These are phyloP conservation scores for Pterocles burchelli DNA, from an alignment of 2,113 vertebrate genomes.

Conservation along the genomic window DNA sequence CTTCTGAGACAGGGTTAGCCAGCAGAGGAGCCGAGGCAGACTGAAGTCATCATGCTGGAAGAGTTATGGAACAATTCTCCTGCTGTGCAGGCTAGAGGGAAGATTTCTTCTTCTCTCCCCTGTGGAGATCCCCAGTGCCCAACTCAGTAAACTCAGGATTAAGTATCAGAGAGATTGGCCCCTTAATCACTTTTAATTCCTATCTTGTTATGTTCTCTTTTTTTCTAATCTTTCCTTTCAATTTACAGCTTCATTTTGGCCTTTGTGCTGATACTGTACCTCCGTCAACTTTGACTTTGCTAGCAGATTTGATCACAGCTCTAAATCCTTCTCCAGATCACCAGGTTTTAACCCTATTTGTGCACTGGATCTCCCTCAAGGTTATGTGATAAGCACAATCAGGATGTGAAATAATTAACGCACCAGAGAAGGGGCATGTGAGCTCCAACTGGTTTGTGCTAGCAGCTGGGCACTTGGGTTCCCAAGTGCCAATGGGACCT, in stretches of 20 bases:
- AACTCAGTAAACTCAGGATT: slow-evolving; percentile 33
- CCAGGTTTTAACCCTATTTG: slow-evolving; percentile 30
- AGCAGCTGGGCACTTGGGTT: background rate
- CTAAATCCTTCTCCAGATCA: slow-evolving; percentile 44
- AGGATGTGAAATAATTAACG: background rate
- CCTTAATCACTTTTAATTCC: slow-evolving; percentile 58
- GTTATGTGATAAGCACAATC: background rate
- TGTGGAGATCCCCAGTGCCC: background rate
- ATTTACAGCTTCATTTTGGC: slow-evolving; percentile 38
- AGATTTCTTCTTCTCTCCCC: slow-evolving; percentile 41
- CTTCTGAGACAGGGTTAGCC: background rate
- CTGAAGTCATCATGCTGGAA: slow-evolving; percentile 46
- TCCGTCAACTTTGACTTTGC: background rate
- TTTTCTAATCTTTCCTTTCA: slow-evolving; percentile 20
- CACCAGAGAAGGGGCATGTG: background rate
- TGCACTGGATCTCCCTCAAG: background rate
- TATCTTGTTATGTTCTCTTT: slow-evolving; percentile 27
- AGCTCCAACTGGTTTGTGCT: background rate
- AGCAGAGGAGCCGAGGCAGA: background rate
- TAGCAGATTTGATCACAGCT: slow-evolving; percentile 23
- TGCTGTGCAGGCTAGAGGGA: slow-evolving; percentile 49
- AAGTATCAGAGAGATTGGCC: slow-evolving; percentile 10
- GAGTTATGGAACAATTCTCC: slow-evolving; percentile 15
- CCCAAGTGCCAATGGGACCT: background rate
- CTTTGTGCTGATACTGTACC: slow-evolving; percentile 33